A percentile compares a stretch with the other conserved stretches of the same genome.
phyloP scores from a whole-genome alignment of 1,140 invertebrate genomes.

The Bombus fervidus region DNA sequence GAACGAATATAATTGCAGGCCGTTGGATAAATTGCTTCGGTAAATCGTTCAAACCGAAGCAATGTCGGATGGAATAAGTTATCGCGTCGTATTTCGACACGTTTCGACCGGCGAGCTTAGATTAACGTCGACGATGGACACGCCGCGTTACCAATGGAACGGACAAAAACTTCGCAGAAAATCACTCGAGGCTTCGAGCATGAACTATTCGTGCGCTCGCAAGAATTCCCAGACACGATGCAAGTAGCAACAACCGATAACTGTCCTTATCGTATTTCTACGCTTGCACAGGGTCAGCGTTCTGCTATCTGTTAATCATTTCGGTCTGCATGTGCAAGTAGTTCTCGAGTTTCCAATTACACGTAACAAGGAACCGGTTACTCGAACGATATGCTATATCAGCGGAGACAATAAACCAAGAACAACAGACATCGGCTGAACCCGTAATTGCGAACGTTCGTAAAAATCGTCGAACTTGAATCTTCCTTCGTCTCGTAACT shows the following conservation, averaged over 20 bases:
- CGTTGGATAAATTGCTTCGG: constrained; percentile 9
- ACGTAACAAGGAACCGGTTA: constrained; percentile 52
- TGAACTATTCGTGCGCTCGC: not conserved
- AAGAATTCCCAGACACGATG: not conserved
- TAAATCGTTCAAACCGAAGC: constrained; percentile 7
- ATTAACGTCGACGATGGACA: not conserved
- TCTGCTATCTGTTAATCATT: constrained; percentile 53
- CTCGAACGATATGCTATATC: constrained; percentile 49
- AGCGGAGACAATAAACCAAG: constrained; percentile 47
- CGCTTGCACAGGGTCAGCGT: constrained; percentile 39
- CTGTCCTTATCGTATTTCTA: constrained; percentile 40
- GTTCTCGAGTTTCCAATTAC: constrained; percentile 56
- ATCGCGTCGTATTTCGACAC: constrained; percentile 7
- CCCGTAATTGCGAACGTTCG: not conserved
- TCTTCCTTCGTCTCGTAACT: not conserved
- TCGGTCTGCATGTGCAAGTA: constrained; percentile 44
- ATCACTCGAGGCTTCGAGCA: not conserved
- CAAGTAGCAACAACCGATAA: constrained; percentile 38
- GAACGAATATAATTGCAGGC: not conserved
- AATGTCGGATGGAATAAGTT: not conserved
- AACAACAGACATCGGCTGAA: constrained; percentile 34
- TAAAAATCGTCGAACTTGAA: not conserved
- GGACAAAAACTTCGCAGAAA: not conserved
- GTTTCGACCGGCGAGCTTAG: not conserved
- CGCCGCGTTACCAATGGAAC: not conserved